Evolutionary conservation across 2,113 vertebrate genomes (phyloP).

Genomic region (Tachycineta bicolor): DNA sequence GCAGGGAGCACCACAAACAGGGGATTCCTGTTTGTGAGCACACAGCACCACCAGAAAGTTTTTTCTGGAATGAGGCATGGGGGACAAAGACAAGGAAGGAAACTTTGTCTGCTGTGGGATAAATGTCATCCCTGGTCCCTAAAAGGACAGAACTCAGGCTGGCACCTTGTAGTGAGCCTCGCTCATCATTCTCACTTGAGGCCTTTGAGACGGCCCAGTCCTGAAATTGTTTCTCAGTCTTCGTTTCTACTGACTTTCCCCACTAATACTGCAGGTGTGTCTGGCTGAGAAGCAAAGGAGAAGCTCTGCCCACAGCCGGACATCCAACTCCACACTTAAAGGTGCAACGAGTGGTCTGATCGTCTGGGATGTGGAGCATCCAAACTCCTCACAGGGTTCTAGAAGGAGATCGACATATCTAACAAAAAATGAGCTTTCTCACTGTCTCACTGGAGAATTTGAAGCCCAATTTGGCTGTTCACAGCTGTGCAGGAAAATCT

Average conservation of each 20-base stretch:
- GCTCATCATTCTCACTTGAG: neutral
- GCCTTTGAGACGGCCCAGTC: neutral
- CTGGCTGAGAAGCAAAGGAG: neutral
- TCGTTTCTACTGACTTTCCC: neutral
- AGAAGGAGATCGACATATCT: neutral
- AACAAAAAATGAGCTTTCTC: neutral
- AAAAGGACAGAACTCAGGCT: neutral
- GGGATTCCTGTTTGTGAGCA: neutral
- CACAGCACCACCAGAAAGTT: neutral
- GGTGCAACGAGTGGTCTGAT: neutral
- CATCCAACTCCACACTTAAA: neutral
- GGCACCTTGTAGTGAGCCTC: neutral
- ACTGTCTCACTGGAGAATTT: constrained; percentile 2
- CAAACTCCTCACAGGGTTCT: neutral
- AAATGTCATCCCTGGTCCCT: neutral
- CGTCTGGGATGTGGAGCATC: neutral
- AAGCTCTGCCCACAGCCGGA: neutral
- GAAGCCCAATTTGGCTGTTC: neutral
- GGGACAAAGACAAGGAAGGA: neutral
- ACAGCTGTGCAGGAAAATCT: constrained; percentile 21
- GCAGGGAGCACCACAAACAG: neutral
- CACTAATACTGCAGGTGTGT: neutral
- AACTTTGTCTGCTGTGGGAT: fast-evolving
- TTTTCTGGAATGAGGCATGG: neutral
- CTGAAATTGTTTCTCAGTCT: neutral